Base-by-base conservation (phyloP, 2,113 vertebrate species). In the Heteronetta atricapilla region DNA sequence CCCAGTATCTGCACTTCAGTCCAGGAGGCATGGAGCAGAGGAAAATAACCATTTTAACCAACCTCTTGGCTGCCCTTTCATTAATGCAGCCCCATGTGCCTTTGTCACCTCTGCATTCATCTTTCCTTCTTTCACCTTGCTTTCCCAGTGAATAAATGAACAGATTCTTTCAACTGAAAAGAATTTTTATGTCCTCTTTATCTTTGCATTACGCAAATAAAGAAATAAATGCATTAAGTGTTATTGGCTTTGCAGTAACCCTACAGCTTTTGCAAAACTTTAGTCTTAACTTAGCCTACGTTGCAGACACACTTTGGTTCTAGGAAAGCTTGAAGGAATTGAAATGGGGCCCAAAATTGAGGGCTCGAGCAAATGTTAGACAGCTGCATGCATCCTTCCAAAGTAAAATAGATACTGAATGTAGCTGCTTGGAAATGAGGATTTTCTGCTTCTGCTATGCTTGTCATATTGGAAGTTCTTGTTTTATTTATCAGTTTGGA, bases 371-470 rank as follows among this genome's bases (percentile, higher is more conserved):
- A 97, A 95, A 97, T 93, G 95, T 87, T 92, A 88, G 94, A 95
- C 97, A 98, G 97, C 97, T 97, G 97, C 87, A 67, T 48, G 70
- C 85, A 81, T 95, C 94, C 92, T 95, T 86, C 86, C 77, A 48
- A 94, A 38, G 92, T 97, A 96, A 97, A 98, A 95, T 96, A 97
- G 97, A 98, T 97, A 97, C 97, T 97, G 94, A 97, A 97, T 98
- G 97, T 98, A 98, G 96, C 98, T 94, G 93, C 79, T 97, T 97
- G 91, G 93, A 98, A 98, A 98, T 97, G 77, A 95, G 86, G 84
- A 98, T 98, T 98, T 97, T 98, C 97, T 98, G 97, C 95, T 94
- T 92, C 89, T 90, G 97, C 91, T 95, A 97, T 97, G 98, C 97
- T 90, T 98, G 98, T 98, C 98, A 95, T 85, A 89, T 80, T 50